Conservation (phyloP, 2,113 vertebrate genomes). For the Dasyurus viverrinus region DNA sequence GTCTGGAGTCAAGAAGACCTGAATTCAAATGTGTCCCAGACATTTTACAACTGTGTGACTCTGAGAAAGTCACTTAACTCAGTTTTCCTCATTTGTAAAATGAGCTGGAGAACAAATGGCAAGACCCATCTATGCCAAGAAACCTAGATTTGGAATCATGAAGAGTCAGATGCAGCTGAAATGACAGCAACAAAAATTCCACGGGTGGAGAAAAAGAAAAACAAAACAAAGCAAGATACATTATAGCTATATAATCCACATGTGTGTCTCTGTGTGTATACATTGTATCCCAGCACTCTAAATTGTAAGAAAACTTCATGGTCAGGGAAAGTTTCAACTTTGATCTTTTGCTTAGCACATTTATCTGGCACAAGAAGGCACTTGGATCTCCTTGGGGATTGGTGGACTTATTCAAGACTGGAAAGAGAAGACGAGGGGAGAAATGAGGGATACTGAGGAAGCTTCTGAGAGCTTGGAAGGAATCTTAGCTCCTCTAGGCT, state of each 20-base stretch:
- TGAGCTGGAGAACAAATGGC: not conserved
- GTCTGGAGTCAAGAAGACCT: not conserved
- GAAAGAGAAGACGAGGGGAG: not conserved
- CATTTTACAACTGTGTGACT: not conserved
- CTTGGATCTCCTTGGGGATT: not conserved
- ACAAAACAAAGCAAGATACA: not conserved
- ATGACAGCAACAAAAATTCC: not conserved
- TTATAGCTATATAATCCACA: not conserved
- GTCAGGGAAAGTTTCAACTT: not conserved
- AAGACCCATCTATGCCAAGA: not conserved
- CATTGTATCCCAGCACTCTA: not conserved
- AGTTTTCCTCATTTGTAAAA: not conserved
- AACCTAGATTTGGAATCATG: not conserved
- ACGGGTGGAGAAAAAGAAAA: not conserved
- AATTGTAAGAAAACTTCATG: not conserved
- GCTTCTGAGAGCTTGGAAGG: not conserved
- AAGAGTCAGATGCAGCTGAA: not conserved
- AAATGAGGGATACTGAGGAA: not conserved
- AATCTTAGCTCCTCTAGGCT: not conserved
- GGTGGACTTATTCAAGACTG: not conserved
- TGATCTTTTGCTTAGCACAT: not conserved
- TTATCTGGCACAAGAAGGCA: not conserved
- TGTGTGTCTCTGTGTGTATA: not conserved
- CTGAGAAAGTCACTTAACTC: not conserved
- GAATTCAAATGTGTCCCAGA: not conserved